Conservation (phyloP, 1,140 invertebrate species). For the Drosophila lowei region DNA sequence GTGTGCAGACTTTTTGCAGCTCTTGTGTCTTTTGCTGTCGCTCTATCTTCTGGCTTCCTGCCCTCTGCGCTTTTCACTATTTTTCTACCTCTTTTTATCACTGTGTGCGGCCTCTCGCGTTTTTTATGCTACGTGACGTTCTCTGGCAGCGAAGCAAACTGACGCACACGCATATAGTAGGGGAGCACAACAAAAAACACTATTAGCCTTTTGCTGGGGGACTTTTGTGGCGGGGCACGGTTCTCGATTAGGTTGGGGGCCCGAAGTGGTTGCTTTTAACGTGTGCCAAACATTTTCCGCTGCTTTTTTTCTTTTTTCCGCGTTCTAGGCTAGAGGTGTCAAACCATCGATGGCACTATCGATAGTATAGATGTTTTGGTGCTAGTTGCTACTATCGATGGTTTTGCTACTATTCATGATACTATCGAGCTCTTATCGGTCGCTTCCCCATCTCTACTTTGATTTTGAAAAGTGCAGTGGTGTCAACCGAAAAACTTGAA, state of each 20-base stretch:
- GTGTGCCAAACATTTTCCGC: conserved; percentile 50
- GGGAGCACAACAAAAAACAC: conserved; percentile 26
- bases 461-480: no score
- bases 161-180: conserved; percentile 54
- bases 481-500: no score
- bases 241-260: conserved; percentile 26
- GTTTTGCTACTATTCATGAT: no score
- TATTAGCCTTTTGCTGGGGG: conserved; percentile 27
- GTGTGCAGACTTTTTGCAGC: conserved; percentile 20
- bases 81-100: conserved; percentile 15
- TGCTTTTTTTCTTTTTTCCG: conserved; percentile 47
- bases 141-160: conserved; percentile 36
- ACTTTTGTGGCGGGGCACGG: neutral
- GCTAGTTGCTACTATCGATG: no score
- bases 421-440: no score
- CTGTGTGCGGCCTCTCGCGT: conserved; percentile 42
- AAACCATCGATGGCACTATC: no score
- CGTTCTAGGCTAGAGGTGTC: conserved; percentile 9
- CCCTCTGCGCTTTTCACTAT: conserved; percentile 45
- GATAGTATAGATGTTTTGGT: no score
- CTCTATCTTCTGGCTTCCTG: conserved; percentile 37
- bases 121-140: conserved; percentile 65
- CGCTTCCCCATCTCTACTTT: no score
- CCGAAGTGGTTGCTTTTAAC: conserved; percentile 28
- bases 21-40: conserved; percentile 38